Percentiles rank a stretch among this genome's conserved stretches.
phyloP scores from a whole-genome alignment of 2,113 vertebrate species.

The Microcebus tavaratra region DNA sequence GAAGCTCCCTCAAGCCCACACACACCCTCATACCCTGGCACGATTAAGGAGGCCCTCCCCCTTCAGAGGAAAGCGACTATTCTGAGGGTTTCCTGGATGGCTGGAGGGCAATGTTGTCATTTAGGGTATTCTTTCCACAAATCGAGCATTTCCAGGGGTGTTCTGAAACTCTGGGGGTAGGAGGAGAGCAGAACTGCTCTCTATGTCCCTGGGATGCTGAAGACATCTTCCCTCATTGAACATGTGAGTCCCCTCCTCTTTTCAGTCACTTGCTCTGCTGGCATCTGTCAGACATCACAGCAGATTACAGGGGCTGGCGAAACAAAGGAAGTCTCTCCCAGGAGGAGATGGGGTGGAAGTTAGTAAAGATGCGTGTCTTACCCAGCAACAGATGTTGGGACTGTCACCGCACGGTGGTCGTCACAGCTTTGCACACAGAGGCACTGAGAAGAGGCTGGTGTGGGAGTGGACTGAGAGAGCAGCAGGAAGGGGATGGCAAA shows the following conservation, averaged over 20 bases:
- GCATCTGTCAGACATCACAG: not conserved
- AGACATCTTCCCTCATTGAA: not conserved
- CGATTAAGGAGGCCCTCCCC: not conserved
- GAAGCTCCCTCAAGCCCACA: not conserved
- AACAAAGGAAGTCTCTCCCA: not conserved
- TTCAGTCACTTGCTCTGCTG: not conserved
- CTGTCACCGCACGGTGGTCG: rapidly evolving
- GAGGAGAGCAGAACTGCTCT: not conserved
- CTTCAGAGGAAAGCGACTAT: not conserved
- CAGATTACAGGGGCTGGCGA: not conserved
- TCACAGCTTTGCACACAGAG: not conserved
- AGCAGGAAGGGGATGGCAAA: not conserved
- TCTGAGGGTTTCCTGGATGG: not conserved
- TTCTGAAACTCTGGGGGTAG: not conserved
- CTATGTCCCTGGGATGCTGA: rapidly evolving
- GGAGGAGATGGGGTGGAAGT: not conserved
- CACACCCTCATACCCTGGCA: not conserved
- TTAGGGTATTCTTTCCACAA: not conserved
- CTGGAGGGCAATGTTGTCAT: not conserved
- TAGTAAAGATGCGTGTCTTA: not conserved
- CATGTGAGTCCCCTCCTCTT: not conserved
- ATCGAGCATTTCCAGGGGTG: not conserved
- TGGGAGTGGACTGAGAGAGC: not conserved
- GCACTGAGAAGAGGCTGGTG: not conserved
- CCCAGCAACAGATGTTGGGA: not conserved